Percentiles rank a stretch among this genome's conserved stretches.
These are phyloP conservation scores for Dryas iulia DNA, from an alignment of 1,140 invertebrate genomes.

Conservation along the genomic window DNA sequence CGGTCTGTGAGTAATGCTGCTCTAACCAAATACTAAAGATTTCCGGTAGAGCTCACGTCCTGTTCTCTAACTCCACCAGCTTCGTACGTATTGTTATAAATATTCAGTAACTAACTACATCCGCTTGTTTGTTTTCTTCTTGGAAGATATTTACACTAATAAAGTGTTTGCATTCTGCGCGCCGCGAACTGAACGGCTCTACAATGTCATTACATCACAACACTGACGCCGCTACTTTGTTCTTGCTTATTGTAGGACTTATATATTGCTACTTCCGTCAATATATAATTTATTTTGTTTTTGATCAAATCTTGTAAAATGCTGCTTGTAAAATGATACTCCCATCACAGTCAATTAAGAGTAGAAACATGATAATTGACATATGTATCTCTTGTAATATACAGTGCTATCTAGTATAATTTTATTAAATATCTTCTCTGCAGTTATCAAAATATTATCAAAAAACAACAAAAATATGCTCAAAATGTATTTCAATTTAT, in stretches of 20 bases:
- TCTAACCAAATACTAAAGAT: not conserved
- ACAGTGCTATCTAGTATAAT: too few species aligned
- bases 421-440: too few species aligned
- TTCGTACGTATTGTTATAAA: conserved; percentile 15
- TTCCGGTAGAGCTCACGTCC: conserved; percentile 12
- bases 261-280: not conserved
- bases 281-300: too few species aligned
- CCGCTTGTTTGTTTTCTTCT: conserved; percentile 18
- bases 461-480: too few species aligned
- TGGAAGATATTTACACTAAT: conserved; percentile 17
- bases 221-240: not conserved
- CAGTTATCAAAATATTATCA: too few species aligned
- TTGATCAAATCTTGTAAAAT: too few species aligned
- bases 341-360: too few species aligned
- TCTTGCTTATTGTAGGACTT: not conserved
- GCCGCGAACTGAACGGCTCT: not conserved
- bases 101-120: conserved; percentile 17
- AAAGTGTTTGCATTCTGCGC: conserved; percentile 13
- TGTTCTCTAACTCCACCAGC: not conserved
- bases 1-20: not conserved
- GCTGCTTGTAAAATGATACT: too few species aligned
- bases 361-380: too few species aligned
- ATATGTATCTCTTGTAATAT: too few species aligned
- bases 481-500: too few species aligned
- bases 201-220: conserved; percentile 9